Percentiles rank a stretch among this genome's conserved stretches.
Conservation (phyloP, 1,140 invertebrate species). For the Marisa cornuarietis region DNA sequence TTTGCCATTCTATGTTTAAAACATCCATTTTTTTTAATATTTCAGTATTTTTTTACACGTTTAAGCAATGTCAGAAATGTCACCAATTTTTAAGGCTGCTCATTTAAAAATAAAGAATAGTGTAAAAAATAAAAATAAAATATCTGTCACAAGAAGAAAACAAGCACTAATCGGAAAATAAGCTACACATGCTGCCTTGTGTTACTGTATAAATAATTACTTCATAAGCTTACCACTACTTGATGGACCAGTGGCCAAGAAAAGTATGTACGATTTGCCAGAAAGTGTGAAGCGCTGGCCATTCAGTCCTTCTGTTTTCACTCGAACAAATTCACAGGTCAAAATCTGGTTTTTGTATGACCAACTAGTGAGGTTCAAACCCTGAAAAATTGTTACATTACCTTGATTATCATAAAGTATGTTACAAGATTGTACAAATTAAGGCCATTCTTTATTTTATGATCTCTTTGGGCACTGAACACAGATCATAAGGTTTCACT, state of each 20-base stretch:
- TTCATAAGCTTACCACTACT: not conserved
- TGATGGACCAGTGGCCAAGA: conserved; percentile 3
- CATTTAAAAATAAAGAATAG: not conserved
- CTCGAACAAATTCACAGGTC: not conserved
- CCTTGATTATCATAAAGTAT: not conserved
- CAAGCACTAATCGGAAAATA: not conserved
- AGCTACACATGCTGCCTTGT: not conserved
- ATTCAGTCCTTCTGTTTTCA: not conserved
- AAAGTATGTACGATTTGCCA: conserved; percentile 1
- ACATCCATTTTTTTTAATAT: too few relatives aligned
- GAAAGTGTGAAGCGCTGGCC: not conserved
- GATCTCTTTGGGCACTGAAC: not conserved
- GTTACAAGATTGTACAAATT: too few relatives aligned
- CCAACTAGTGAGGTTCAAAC: not conserved
- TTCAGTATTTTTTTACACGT: too few relatives aligned
- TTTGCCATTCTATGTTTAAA: too few relatives aligned
- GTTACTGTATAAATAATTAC: not conserved
- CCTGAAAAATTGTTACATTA: not conserved
- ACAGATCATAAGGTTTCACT: not conserved
- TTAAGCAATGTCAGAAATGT: too few relatives aligned
- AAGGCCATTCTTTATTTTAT: not conserved
- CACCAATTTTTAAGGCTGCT: not conserved
- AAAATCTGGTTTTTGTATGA: not conserved
- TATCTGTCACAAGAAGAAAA: not conserved
- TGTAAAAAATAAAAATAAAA: not conserved